A percentile compares a stretch with the other conserved stretches of the same genome.
phyloP scores from a whole-genome alignment of 2,113 vertebrate genomes.

The Apeltes quadracus region DNA sequence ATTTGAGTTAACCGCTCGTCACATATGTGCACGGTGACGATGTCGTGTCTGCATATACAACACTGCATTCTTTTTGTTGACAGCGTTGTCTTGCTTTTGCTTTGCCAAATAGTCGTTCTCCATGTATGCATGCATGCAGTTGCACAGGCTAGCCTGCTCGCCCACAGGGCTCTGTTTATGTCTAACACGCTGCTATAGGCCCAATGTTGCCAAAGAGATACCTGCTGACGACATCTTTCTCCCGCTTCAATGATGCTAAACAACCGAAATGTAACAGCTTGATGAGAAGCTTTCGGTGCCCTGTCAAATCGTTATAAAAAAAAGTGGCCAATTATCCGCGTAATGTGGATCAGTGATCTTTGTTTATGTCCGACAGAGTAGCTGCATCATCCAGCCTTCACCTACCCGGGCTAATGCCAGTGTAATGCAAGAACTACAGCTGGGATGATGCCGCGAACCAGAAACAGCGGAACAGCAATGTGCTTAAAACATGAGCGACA shows the following conservation, averaged over 20 bases:
- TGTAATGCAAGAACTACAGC: neutral
- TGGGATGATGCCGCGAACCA: neutral
- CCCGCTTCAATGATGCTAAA: conserved; percentile 23
- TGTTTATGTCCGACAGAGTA: conserved; percentile 48
- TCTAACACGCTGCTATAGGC: conserved; percentile 68
- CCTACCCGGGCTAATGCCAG: neutral
- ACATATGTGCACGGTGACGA: neutral
- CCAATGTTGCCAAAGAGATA: conserved; percentile 53
- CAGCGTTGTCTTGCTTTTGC: neutral
- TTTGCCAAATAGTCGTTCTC: neutral
- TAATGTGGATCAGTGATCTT: neutral
- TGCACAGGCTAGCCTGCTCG: conserved; percentile 52
- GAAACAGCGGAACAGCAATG: neutral
- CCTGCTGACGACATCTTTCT: conserved; percentile 39
- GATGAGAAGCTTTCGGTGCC: neutral
- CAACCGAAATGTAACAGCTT: conserved; percentile 7
- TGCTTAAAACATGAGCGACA: neutral
- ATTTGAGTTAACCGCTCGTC: neutral
- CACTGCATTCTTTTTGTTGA: neutral
- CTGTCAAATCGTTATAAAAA: neutral
- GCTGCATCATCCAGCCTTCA: conserved; percentile 57
- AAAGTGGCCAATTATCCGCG: conserved; percentile 7
- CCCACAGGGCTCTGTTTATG: conserved; percentile 57
- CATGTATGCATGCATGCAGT: conserved; percentile 37
- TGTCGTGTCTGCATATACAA: neutral